phyloP scores from a whole-genome alignment of 2,888 invertebrate species.

The Noctua comes region DNA sequence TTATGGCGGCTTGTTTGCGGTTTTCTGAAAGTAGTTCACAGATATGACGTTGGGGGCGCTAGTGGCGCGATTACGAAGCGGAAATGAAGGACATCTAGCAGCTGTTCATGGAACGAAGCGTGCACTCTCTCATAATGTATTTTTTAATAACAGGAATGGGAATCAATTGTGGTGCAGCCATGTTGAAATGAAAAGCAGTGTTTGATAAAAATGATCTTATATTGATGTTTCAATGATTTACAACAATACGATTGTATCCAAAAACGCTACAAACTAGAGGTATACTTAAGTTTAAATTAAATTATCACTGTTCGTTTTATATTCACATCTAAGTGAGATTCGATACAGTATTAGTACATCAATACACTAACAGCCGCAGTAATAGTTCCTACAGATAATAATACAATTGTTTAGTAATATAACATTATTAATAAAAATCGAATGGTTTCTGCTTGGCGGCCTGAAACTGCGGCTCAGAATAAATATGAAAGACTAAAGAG shows the following conservation, averaged over 20 bases:
- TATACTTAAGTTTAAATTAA: slow-evolving; percentile 82
- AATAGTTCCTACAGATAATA: slow-evolving; percentile 67
- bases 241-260: slow-evolving; percentile 85
- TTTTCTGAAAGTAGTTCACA: too few species aligned
- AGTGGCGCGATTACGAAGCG: too few species aligned
- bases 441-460: slow-evolving; percentile 56
- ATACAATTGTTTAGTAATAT: slow-evolving; percentile 63
- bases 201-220: slow-evolving; percentile 80
- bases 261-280: slow-evolving; percentile 79
- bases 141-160: background rate
- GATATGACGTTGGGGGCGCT: too few species aligned
- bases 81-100: too few species aligned
- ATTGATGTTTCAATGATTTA: slow-evolving; percentile 83
- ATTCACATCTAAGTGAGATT: slow-evolving; percentile 73
- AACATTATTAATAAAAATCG: slow-evolving; percentile 57
- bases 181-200: slow-evolving; percentile 61
- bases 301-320: slow-evolving; percentile 80
- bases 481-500: slow-evolving; percentile 71
- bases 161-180: background rate
- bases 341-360: slow-evolving; percentile 72
- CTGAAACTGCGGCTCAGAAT: slow-evolving; percentile 68
- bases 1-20: too few species aligned
- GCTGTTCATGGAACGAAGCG: too few species aligned
- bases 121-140: too few species aligned
- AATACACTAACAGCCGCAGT: slow-evolving; percentile 67